phyloP scores from a whole-genome alignment of 2,113 vertebrate species.

The Pao palembangensis region DNA sequence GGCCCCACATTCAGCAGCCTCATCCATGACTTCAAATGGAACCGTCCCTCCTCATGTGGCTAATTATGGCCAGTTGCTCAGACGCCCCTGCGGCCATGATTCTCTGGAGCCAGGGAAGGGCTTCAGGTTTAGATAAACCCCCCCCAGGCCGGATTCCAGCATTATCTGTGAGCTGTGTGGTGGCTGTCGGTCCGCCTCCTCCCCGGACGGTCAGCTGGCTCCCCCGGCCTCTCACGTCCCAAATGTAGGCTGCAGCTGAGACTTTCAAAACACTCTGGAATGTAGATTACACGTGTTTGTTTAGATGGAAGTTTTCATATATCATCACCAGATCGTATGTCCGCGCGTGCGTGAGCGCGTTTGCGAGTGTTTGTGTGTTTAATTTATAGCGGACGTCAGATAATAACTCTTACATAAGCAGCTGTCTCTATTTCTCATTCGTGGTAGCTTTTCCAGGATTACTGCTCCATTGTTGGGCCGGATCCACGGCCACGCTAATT shows the following conservation, averaged over 20 bases:
- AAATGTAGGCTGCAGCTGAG: slow-evolving; percentile 20
- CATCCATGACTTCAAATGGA: slow-evolving; percentile 72
- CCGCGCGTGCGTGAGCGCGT: background rate
- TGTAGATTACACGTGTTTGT: slow-evolving; percentile 44
- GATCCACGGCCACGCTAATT: slow-evolving; percentile 72
- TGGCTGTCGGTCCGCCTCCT: slow-evolving; percentile 38
- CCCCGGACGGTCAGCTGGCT: slow-evolving; percentile 23
- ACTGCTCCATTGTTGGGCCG: slow-evolving; percentile 66
- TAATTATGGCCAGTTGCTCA: slow-evolving; percentile 73
- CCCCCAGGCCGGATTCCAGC: slow-evolving; percentile 65
- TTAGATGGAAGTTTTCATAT: slow-evolving; percentile 32
- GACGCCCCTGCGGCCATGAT: slow-evolving; percentile 40
- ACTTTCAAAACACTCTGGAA: slow-evolving; percentile 50
- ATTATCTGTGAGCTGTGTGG: slow-evolving; percentile 61
- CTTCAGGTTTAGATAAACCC: slow-evolving; percentile 69
- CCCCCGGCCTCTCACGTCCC: slow-evolving; percentile 34
- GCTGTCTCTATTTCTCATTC: slow-evolving; percentile 71
- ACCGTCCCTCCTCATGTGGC: slow-evolving; percentile 40
- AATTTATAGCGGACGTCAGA: slow-evolving; percentile 58
- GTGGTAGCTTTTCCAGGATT: slow-evolving; percentile 72
- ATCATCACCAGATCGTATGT: slow-evolving; percentile 31
- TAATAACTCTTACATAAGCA: slow-evolving; percentile 73
- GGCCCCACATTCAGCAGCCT: slow-evolving; percentile 17
- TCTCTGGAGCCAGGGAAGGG: slow-evolving; percentile 62
- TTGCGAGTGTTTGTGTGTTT: slow-evolving; percentile 42